phyloP scores from a whole-genome alignment of 2,888 invertebrate genomes.

The Ichneumoninae sp. region DNA sequence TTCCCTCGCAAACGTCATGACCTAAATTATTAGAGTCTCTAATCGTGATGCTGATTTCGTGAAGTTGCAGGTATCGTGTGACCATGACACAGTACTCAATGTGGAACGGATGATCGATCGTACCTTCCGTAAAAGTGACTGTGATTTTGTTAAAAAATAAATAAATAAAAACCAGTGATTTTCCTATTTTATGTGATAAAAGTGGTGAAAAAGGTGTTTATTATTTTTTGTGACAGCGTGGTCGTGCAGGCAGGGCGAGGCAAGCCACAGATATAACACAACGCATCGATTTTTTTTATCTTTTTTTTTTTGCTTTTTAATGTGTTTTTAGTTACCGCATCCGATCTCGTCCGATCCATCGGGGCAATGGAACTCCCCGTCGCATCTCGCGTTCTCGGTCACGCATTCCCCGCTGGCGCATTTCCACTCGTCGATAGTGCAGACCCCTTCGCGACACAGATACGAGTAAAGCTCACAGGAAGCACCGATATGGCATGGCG shows the following conservation, averaged over 20 bases:
- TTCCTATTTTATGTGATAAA: constrained; percentile 44
- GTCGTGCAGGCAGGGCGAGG: constrained; percentile 65
- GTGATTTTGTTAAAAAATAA: not conserved
- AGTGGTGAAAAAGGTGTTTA: constrained; percentile 31
- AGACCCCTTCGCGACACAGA: constrained; percentile 73
- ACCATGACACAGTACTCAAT: constrained; percentile 11
- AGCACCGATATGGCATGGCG: constrained; percentile 54
- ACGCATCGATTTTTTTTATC: constrained; percentile 37
- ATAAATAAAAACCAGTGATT: constrained; percentile 2
- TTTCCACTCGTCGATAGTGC: constrained; percentile 81
- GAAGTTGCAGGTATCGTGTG: constrained; percentile 53
- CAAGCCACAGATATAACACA: constrained; percentile 63
- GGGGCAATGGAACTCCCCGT: constrained; percentile 84
- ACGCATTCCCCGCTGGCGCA: constrained; percentile 88
- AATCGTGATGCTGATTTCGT: constrained; percentile 53
- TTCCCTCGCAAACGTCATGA: constrained; percentile 61
- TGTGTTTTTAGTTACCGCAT: constrained; percentile 80
- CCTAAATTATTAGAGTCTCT: constrained; percentile 45
- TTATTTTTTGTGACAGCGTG: constrained; percentile 49
- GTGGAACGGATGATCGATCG: not conserved
- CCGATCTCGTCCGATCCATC: constrained; percentile 86
- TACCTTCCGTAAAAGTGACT: not conserved
- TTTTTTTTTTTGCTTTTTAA: constrained; percentile 27
- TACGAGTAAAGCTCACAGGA: constrained; percentile 76
- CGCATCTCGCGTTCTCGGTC: constrained; percentile 85